Percentiles rank a stretch among this genome's conserved stretches.
Evolutionary conservation across 1,140 invertebrate species (phyloP).

Genomic region (Atopsyche davidsoni): DNA sequence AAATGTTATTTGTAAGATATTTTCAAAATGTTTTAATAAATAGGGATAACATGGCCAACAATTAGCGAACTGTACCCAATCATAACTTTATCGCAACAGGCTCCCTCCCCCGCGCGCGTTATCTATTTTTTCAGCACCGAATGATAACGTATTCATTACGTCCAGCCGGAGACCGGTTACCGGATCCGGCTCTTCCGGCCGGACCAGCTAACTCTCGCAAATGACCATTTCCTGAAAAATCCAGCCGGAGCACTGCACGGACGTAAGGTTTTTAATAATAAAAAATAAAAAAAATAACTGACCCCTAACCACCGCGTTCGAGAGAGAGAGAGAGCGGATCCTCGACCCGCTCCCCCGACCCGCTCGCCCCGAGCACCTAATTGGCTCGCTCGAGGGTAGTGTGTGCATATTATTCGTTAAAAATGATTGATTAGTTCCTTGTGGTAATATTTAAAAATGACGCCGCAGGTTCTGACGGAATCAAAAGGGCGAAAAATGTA

Average conservation of each 20-base stretch:
- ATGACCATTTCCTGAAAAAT: conserved; percentile 19
- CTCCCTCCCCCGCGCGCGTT: too few relatives aligned
- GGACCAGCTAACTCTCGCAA: conserved; percentile 11
- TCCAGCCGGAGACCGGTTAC: conserved; percentile 15
- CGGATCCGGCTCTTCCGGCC: conserved; percentile 11
- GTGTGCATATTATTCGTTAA: conserved; percentile 24
- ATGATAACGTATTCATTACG: conserved; percentile 25
- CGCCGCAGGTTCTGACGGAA: conserved; percentile 21
- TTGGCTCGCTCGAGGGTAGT: conserved; percentile 1
- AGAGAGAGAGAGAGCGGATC: neutral
- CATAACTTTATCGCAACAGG: too few relatives aligned
- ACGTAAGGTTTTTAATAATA: neutral
- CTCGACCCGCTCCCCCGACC: neutral
- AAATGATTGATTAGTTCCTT: conserved; percentile 25
- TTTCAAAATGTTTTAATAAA: too few relatives aligned
- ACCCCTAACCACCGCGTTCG: neutral
- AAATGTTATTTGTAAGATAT: too few relatives aligned
- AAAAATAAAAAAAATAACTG: neutral
- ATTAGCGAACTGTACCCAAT: too few relatives aligned
- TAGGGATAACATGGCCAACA: too few relatives aligned
- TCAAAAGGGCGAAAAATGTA: conserved; percentile 18
- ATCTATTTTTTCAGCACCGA: too few relatives aligned
- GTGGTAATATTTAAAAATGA: conserved; percentile 26
- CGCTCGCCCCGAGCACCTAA: neutral
- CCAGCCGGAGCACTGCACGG: conserved; percentile 17